Conservation (phyloP, 2,888 invertebrate genomes). For the Platynereis dumerilii region DNA sequence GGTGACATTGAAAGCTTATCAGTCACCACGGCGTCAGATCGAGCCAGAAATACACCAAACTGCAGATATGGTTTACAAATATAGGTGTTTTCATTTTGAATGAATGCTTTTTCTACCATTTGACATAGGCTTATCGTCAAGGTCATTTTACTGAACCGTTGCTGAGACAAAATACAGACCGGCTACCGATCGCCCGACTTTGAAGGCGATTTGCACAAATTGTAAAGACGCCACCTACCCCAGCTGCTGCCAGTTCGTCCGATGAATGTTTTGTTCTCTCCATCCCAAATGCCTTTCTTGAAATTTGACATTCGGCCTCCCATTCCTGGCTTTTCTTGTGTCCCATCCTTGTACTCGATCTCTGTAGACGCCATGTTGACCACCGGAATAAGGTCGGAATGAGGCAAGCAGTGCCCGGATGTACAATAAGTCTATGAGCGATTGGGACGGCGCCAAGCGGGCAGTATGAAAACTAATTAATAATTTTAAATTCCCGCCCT, state of each 20-base stretch:
- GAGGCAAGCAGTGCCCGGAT: slow-evolving; percentile 14
- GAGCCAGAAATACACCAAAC: no score
- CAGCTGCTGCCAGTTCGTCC: slow-evolving; percentile 92
- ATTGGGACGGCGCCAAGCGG: no score
- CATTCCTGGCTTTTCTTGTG: slow-evolving; percentile 9
- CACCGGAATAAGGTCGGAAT: slow-evolving; percentile 22
- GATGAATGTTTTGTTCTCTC: slow-evolving; percentile 88
- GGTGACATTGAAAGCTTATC: no score
- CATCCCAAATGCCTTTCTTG: slow-evolving; percentile 81
- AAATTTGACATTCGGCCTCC: slow-evolving; percentile 3
- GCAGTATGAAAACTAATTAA: no score
- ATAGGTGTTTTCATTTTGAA: no score
- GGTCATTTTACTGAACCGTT: background rate
- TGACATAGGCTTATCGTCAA: background rate
- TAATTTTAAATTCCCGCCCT: no score
- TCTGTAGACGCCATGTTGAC: slow-evolving; percentile 27
- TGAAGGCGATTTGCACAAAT: background rate
- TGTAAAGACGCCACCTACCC: slow-evolving; percentile 61
- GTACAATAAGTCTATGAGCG: slow-evolving; percentile 2
- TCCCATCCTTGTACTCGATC: slow-evolving; percentile 14
- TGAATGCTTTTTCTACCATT: no score
- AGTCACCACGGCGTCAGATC: no score
- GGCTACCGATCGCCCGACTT: background rate
- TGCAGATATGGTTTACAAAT: no score
- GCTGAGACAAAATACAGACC: background rate